These are phyloP conservation scores for Rhynchonycteris naso DNA, from an alignment of 2,797 vertebrate genomes.

Conservation along the genomic window DNA sequence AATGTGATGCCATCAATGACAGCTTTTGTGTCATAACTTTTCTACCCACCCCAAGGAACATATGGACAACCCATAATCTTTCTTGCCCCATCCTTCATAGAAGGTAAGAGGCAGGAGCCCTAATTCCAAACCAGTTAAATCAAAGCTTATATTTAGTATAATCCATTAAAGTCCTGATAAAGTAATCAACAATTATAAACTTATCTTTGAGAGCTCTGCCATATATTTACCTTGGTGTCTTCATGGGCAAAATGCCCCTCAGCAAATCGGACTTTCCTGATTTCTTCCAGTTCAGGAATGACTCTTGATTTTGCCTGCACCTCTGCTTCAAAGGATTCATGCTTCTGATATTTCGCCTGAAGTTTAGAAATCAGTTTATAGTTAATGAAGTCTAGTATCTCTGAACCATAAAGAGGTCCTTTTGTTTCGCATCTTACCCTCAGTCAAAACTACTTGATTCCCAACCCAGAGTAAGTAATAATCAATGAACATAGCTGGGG, in stretches of 20 bases:
- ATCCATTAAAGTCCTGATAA: not conserved
- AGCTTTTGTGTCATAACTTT: not conserved
- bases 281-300: slow-evolving; percentile 92
- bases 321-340: slow-evolving; percentile 92
- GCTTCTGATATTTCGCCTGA: slow-evolving; percentile 94
- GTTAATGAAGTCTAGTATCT: slow-evolving; percentile 76
- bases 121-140: not conserved
- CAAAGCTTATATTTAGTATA: not conserved
- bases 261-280: slow-evolving; percentile 88
- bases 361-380: slow-evolving; percentile 53
- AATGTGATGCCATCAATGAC: not conserved
- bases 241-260: slow-evolving; percentile 92
- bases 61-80: not conserved
- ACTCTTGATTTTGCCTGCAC: slow-evolving; percentile 91
- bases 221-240: slow-evolving; percentile 89
- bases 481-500: not conserved
- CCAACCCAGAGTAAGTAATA: not conserved
- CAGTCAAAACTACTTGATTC: not conserved
- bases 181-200: not conserved
- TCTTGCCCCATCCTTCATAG: not conserved
- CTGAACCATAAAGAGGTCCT: slow-evolving; percentile 53
- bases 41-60: not conserved
- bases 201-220: not conserved
- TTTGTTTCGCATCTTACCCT: not conserved
- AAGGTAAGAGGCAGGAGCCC: not conserved